Conservation (phyloP, 2,888 invertebrate genomes). For the Lycocerus yunnanus region DNA sequence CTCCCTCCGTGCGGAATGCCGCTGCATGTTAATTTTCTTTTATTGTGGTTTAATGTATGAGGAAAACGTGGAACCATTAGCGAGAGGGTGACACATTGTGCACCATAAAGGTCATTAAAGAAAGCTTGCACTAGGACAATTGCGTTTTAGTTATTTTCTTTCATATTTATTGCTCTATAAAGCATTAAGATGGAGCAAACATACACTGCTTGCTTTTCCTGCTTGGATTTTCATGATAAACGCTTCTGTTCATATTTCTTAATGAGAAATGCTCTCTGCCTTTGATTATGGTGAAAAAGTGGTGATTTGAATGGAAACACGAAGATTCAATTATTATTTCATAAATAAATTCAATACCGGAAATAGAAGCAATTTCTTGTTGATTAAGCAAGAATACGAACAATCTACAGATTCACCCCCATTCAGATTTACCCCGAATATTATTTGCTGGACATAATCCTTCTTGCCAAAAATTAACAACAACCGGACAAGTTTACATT, state of each 20-base stretch:
- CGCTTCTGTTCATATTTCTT: not conserved
- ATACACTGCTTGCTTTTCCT: not conserved
- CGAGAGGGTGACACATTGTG: not conserved
- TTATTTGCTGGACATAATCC: too few species aligned
- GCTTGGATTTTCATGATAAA: not conserved
- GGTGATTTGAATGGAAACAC: not conserved
- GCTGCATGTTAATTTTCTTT: not conserved
- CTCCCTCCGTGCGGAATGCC: not conserved
- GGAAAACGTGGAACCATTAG: not conserved
- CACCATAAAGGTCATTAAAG: not conserved
- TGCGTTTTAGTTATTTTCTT: not conserved
- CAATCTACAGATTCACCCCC: too few species aligned
- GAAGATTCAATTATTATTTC: not conserved
- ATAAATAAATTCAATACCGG: not conserved
- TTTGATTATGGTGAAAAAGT: not conserved
- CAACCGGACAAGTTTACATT: too few species aligned
- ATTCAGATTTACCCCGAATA: too few species aligned
- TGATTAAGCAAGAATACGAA: too few species aligned
- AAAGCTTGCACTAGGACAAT: not conserved
- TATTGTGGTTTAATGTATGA: not conserved
- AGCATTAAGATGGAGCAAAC: not conserved
- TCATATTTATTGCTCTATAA: not conserved
- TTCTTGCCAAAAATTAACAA: too few species aligned
- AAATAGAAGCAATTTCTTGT: too few species aligned
- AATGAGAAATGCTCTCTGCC: not conserved